Conservation (phyloP, 2,797 vertebrate species). For the Phyllotis vaccarum region DNA sequence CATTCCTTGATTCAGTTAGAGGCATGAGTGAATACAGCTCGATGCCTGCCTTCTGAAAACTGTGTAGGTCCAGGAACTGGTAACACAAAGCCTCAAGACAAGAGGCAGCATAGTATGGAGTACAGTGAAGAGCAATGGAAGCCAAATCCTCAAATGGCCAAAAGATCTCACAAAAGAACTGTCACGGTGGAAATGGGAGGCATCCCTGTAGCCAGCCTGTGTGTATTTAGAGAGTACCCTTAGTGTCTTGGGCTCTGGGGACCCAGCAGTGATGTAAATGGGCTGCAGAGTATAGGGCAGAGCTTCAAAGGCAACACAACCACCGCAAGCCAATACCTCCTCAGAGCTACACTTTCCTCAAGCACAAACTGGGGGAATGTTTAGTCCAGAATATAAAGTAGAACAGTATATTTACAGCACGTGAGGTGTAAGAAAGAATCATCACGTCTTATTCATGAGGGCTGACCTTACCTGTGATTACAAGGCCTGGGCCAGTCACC, state of each 20-base stretch:
- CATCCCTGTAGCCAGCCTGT: not conserved
- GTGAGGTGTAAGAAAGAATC: fast-evolving
- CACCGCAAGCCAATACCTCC: not conserved
- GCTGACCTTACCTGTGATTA: not conserved
- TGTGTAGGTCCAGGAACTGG: not conserved
- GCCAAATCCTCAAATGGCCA: not conserved
- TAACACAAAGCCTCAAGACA: not conserved
- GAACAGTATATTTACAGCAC: not conserved
- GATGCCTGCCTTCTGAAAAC: not conserved
- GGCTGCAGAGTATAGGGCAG: fast-evolving
- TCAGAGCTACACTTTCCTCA: not conserved
- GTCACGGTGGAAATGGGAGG: not conserved
- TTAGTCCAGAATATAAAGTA: not conserved
- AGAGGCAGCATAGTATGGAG: not conserved
- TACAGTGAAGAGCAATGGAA: fast-evolving
- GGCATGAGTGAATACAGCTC: fast-evolving
- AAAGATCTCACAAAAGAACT: not conserved
- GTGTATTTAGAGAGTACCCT: not conserved
- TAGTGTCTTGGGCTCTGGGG: not conserved
- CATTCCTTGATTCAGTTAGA: not conserved
- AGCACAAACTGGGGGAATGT: fast-evolving
- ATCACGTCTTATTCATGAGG: not conserved
- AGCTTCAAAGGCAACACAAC: not conserved
- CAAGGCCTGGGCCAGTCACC: not conserved
- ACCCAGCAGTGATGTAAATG: fast-evolving